Evolutionary conservation across 1,140 invertebrate species (phyloP), one percentile per base, ranked within the genome.

Genomic region (Dreissena polymorpha): DNA sequence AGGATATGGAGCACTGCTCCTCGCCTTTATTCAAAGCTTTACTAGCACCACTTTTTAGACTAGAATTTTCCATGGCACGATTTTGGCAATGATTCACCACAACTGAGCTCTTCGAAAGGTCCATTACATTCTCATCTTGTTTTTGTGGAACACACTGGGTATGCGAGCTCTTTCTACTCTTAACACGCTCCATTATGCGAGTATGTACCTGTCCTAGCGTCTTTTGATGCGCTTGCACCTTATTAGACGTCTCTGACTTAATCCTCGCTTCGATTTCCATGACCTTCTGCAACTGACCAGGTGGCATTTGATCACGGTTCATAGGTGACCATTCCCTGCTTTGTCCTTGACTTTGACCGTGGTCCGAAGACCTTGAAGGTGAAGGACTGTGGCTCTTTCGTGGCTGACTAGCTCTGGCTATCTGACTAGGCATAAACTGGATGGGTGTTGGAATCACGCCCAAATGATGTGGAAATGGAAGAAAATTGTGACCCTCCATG

Each of bases 311-410:
- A 10, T 74, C 70, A 27, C 69, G 12, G 8, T 25, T 64, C 10
- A 82, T 49, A 10, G 79, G 79, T 82, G 79, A 82, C 21, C 79
- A 73, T 23, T 82, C 79, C 39, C 71, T 82, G 51, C n/a, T n/a
- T n/a, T 74, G 69, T 29, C 60, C 71, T 68, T 82, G 70, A 68
- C 79, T 50, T 14, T n/a, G n/a, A n/a, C 78, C 65, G 60, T 74
- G 70, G 50, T 68, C 67, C 49, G 29, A 29, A 29, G 14, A 18
- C 21, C 21, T 10, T 18, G 68, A 70, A 23, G 57, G 57, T 12
- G 68, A 70, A 50, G 25, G 68, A 16, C 68, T 27, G 18, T 60
- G 55, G 55, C 76, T 78, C 53, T 67, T 55, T 13, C 18, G 10
- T 55, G 21, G n/a, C 8, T 57, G 50, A 69, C 63, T 57, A 57